Evolutionary conservation across 2,888 invertebrate species (phyloP).

Genomic region (Polyploca ridens): DNA sequence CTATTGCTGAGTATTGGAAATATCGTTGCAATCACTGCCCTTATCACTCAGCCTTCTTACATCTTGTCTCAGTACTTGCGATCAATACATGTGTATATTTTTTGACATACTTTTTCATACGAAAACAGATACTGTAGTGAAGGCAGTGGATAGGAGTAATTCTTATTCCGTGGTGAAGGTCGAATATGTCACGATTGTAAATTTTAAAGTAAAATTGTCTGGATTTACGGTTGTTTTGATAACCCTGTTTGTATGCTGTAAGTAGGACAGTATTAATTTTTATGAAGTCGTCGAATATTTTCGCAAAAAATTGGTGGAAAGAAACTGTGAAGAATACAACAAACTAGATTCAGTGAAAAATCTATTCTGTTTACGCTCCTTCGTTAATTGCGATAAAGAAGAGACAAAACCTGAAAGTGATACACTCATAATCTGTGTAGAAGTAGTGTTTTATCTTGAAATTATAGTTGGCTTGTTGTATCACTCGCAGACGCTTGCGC

Average conservation of each 20-base stretch:
- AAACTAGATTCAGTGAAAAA: no score
- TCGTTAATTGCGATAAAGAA: neutral
- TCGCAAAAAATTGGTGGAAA: neutral
- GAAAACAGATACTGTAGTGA: neutral
- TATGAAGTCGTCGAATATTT: neutral
- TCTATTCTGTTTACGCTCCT: no score
- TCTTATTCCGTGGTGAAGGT: no score
- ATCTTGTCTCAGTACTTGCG: constrained; percentile 56
- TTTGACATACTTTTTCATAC: constrained; percentile 11
- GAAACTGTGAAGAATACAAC: no score
- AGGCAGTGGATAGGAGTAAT: neutral
- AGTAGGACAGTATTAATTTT: neutral
- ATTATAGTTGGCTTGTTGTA: neutral
- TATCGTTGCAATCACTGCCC: constrained; percentile 70
- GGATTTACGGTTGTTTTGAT: neutral
- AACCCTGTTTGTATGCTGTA: neutral
- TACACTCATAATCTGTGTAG: neutral
- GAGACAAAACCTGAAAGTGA: neutral
- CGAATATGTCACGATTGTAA: neutral
- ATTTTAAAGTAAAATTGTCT: constrained; percentile 5
- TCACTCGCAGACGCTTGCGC: constrained; percentile 5
- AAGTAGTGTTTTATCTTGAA: neutral
- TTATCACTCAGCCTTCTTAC: constrained; percentile 54
- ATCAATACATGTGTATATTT: constrained; percentile 15
- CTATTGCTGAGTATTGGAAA: constrained; percentile 69